Evolutionary conservation across 1,140 invertebrate genomes (phyloP).

Genomic region (Drosophila parabipectinata): DNA sequence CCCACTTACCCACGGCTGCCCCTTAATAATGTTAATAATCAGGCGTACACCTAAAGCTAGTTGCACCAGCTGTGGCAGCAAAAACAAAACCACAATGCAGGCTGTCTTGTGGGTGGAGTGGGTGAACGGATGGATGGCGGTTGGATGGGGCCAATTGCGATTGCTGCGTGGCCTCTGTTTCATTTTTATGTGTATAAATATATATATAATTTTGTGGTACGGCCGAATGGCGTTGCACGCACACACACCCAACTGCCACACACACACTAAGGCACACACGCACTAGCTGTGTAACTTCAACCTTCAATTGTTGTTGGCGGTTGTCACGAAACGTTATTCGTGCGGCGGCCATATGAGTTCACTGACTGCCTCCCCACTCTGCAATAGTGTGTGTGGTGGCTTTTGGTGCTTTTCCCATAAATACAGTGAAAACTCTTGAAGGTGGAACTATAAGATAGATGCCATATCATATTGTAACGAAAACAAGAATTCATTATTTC

Average conservation of each 20-base stretch:
- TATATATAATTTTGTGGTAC: constrained; percentile 64
- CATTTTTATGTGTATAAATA: constrained; percentile 31
- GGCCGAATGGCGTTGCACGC: constrained; percentile 80
- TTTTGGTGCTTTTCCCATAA: constrained; percentile 71
- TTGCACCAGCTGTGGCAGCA: not conserved
- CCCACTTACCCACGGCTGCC: constrained; percentile 1
- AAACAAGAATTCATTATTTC: no score
- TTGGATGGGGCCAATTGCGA: constrained; percentile 51
- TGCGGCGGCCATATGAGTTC: constrained; percentile 80
- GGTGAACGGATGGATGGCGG: constrained; percentile 38
- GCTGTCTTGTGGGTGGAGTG: not conserved
- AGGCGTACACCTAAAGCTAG: not conserved
- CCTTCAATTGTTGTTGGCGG: constrained; percentile 76
- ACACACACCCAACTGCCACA: constrained; percentile 44
- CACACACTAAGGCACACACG: constrained; percentile 42
- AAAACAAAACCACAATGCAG: constrained; percentile 18
- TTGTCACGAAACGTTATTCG: constrained; percentile 81
- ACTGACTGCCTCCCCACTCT: constrained; percentile 74
- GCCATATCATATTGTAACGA: no score
- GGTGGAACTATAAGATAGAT: not conserved
- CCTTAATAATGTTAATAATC: constrained; percentile 62
- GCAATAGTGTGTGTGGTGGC: constrained; percentile 24
- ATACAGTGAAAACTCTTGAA: constrained; percentile 23
- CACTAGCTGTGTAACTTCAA: constrained; percentile 73
- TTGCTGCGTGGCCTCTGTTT: constrained; percentile 77